Evolutionary conservation across 2,888 invertebrate species (phyloP).

Genomic region (Lasioglossum figueresi): DNA sequence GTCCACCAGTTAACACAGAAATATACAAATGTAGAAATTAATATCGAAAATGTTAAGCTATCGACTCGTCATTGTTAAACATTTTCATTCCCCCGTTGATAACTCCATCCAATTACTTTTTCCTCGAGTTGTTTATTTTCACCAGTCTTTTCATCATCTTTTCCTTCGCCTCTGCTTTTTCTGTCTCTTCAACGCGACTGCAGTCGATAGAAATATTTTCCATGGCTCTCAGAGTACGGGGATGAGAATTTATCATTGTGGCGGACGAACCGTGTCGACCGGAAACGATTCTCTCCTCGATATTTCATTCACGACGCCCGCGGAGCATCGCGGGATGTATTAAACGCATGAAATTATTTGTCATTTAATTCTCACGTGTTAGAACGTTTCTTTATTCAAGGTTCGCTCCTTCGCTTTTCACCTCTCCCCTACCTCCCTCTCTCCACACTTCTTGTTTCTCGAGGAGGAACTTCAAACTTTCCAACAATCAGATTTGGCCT

Average conservation of each 20-base stretch:
- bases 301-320: slow-evolving; percentile 16
- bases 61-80: background rate
- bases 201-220: slow-evolving; percentile 58
- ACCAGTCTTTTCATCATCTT: background rate
- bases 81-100: background rate
- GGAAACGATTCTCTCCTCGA: slow-evolving; percentile 29
- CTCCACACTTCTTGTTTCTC: background rate
- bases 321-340: background rate
- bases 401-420: background rate
- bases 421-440: background rate
- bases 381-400: background rate
- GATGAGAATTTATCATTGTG: slow-evolving; percentile 60
- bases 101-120: background rate
- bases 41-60: background rate
- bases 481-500: slow-evolving; percentile 47
- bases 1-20: background rate
- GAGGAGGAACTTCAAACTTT: slow-evolving; percentile 30
- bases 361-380: background rate
- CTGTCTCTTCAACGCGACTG: slow-evolving; percentile 12
- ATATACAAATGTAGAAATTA: background rate
- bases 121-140: background rate
- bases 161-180: background rate
- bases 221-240: slow-evolving; percentile 11
- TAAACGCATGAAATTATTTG: background rate
- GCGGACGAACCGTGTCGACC: slow-evolving; percentile 44